Evolutionary conservation across 2,888 invertebrate species (phyloP).

Genomic region (Oscheius sp.): DNA sequence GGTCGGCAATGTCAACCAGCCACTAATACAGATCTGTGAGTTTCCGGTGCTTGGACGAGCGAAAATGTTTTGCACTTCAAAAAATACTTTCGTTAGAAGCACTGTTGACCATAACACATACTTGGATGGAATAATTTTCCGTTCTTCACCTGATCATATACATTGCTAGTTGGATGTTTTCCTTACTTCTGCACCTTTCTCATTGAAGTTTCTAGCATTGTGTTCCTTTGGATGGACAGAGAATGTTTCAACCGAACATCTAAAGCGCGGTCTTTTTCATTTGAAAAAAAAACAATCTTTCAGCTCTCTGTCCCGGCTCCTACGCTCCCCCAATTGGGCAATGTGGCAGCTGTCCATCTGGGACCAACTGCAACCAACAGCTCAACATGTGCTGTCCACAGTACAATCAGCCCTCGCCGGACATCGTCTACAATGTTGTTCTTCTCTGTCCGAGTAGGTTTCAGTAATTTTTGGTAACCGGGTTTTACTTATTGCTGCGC

Average conservation of each 20-base stretch:
- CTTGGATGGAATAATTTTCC: no score
- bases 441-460: conserved; percentile 57
- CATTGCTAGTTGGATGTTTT: no score
- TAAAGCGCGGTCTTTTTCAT: neutral
- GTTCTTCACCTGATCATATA: no score
- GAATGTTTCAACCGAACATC: neutral
- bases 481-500: no score
- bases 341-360: conserved; percentile 52
- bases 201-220: no score
- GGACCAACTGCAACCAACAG: conserved; percentile 50
- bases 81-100: no score
- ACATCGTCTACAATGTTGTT: conserved; percentile 55
- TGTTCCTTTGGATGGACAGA: neutral
- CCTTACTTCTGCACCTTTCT: no score
- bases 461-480: no score
- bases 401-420: conserved; percentile 49
- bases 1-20: conserved; percentile 45
- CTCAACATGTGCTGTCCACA: conserved; percentile 56
- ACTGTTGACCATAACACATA: no score
- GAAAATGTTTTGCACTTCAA: no score
- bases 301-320: conserved; percentile 59
- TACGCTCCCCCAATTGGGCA: conserved; percentile 56
- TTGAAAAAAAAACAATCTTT: conserved; percentile 15
- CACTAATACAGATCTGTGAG: conserved; percentile 54
- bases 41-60: neutral